Conservation (phyloP, 2,113 vertebrate species). For the Bubalus kerabau region DNA sequence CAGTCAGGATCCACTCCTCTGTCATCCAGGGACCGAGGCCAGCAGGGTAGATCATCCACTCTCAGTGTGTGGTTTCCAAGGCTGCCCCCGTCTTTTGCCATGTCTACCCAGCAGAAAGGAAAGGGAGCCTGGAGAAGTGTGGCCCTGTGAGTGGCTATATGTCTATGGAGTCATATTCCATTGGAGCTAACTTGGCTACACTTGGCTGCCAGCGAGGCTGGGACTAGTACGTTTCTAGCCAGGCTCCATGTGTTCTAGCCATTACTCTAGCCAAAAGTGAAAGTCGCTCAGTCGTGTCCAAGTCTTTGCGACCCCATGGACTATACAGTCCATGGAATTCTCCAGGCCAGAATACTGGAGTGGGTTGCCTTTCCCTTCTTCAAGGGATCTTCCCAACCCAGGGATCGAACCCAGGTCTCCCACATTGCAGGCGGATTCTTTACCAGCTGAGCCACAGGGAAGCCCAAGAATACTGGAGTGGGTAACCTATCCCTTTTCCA, state of each 20-base stretch:
- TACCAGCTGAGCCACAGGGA: not conserved
- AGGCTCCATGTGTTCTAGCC: not conserved
- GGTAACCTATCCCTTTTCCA: not conserved
- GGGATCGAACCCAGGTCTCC: not conserved
- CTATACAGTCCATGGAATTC: not conserved
- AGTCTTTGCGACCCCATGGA: not conserved
- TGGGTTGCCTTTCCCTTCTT: not conserved
- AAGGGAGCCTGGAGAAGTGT: not conserved
- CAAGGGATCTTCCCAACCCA: not conserved
- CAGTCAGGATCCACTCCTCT: not conserved
- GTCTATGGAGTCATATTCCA: not conserved
- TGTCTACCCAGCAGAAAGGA: not conserved
- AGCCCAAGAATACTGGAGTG: not conserved
- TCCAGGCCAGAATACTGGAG: not conserved
- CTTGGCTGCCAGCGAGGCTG: not conserved
- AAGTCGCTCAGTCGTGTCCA: not conserved
- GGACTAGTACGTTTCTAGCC: not conserved
- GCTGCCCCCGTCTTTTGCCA: not conserved
- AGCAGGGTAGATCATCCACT: not conserved
- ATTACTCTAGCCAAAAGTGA: not conserved
- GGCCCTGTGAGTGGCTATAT: not conserved
- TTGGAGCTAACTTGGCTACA: not conserved
- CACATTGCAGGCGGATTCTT: not conserved
- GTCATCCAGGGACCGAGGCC: not conserved
- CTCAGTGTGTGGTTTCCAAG: not conserved